Percentiles rank a stretch among this genome's conserved stretches.
phyloP scores from a whole-genome alignment of 1,140 invertebrate genomes.

The Myzus persicae region DNA sequence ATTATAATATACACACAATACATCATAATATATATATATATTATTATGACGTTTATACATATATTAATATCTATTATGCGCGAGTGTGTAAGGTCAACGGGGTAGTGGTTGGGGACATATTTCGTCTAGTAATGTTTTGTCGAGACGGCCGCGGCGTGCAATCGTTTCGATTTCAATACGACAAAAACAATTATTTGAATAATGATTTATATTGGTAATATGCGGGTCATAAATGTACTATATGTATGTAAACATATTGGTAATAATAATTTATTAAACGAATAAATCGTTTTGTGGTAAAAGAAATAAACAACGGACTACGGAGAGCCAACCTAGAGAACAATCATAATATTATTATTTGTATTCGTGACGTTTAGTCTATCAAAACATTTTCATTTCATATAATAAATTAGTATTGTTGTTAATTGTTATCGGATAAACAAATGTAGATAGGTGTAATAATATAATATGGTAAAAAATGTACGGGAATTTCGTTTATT shows the following conservation, averaged over 20 bases:
- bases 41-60: neutral
- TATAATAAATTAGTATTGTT: neutral
- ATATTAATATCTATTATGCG: neutral
- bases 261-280: neutral
- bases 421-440: no score
- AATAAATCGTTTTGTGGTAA: neutral
- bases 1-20: neutral
- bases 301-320: neutral
- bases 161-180: neutral
- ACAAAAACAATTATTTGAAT: constrained; percentile 10
- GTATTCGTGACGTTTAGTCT: neutral
- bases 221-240: neutral
- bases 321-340: neutral
- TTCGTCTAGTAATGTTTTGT: neutral
- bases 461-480: no score
- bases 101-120: neutral
- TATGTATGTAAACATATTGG: neutral
- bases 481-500: no score
- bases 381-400: neutral
- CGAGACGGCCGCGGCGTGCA: neutral
- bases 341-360: neutral
- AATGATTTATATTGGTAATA: neutral
- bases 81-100: neutral
- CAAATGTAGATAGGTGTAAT: no score
- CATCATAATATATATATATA: neutral